Evolutionary conservation across 1,140 invertebrate genomes (phyloP), one percentile per base, ranked within the genome.

Genomic region (Eriosoma lanigerum): DNA sequence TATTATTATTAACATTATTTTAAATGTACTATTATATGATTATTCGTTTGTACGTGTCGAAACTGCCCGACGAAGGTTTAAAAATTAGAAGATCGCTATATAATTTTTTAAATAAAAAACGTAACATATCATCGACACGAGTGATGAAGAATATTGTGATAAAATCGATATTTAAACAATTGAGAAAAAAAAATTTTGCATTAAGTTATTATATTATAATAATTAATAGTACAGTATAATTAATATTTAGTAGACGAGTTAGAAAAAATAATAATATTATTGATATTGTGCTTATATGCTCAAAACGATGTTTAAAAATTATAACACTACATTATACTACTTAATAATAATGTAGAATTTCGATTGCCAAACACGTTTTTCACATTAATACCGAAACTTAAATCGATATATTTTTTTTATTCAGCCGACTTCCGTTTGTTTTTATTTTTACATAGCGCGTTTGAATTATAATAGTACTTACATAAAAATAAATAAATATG

Each of bases 111-210:
- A 62, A 26, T 62, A 48, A 78, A 46, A 78, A 78, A 78, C 75
- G 29, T 78, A 78, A 78, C 75, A 78, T 78, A 78, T 78, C 75
- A 78, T 78, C 75, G 75, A 78, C 24, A 78, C 75, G 17, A 78
- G 75, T 78, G 75, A 78, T 78, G 75, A 78, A 78, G 75, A 78
- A 78, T 38, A 38, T 78, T 78, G 75, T 78, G 75, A 78, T 78
- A 78, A 78, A 76, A 76, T 76, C 73, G 73, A 76, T 76, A 56
- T 44, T 44, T 56, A 26, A 60, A 56, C 52, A 1, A 76, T 50
- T 44, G 26, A 78, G 60, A 60, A 60, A 78, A 54, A 76, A 54
- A 32, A 32, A 50, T 12, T 4, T 38, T 4, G 3, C 29, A 72
- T 72, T 52, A 19, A 52, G 48, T 38, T 38, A 44, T 29, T 26